Evolutionary conservation across 1,140 invertebrate species (phyloP), one percentile per base, ranked within the genome.

Genomic region (Euschistus heros): DNA sequence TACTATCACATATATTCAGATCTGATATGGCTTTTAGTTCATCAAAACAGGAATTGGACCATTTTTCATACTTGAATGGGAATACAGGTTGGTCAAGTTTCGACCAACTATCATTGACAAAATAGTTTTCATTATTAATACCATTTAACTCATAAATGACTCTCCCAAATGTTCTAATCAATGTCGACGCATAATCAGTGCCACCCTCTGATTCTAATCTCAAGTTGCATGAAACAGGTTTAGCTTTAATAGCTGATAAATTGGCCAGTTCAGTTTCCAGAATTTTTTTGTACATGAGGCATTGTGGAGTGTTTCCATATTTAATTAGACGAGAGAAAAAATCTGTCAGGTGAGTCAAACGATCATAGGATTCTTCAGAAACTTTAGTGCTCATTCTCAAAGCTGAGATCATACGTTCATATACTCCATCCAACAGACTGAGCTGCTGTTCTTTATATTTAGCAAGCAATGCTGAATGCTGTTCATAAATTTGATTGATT

Each of bases 131-230:
- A 33, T 46, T 46, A 33, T 44, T 54, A 52, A 22, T 27, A 50
- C 55, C 65, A 30, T 57, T 24, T 2, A 66, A 62, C 8, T 66
- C 54, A 20, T 17, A 46, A 20, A 62, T 59, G 0, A 97, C 89
- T 71, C 95, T 97, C 24, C 94, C 94, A 73, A 97, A 96, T 0
- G 92, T 97, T 76, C 97, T 97, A 65, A 91, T 81, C 0, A 98
- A 91, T 42, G 91, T 92, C 0, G 91, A 87, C 75, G 94, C 91
- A 68, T 95, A 94, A 0, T 91, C 91, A 73, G 94, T 92, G 75
- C 92, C 97, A 75, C 92, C 97, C 74, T 98, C 97, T 66, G 92
- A 94, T 44, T 96, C 90, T 73, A 97, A 97, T 77, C 97, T 94
- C 18, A 97, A 79, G 73, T 97, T 93, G 70, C 85, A 84, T 27